A percentile compares a stretch with the other conserved stretches of the same genome.
Conservation (phyloP, 1,140 invertebrate genomes). For the Drosophila nigromelanica region DNA sequence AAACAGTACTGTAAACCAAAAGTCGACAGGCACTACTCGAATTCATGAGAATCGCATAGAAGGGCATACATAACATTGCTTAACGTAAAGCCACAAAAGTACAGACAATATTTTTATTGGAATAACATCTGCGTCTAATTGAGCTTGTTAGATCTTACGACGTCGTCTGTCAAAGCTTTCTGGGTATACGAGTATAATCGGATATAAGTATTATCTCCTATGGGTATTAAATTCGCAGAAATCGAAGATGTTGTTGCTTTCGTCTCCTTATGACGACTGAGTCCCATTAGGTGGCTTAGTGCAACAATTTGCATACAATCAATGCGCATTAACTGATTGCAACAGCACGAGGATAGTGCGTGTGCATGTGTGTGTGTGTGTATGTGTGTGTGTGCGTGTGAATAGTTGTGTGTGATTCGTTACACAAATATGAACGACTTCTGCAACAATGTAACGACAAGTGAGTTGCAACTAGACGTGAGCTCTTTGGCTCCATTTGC, state of each 20-base stretch:
- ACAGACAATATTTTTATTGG: too few species aligned
- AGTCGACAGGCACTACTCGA: too few species aligned
- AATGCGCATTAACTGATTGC: constrained; percentile 10
- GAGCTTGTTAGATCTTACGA: too few species aligned
- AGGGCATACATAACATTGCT: too few species aligned
- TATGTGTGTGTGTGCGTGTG: background rate
- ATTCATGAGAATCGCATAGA: too few species aligned
- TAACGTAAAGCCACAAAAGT: too few species aligned
- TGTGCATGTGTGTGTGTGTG: background rate
- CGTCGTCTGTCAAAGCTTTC: too few species aligned
- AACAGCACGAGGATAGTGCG: background rate
- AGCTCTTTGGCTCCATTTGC: constrained; percentile 13
- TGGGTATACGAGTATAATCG: background rate
- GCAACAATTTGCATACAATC: constrained; percentile 2
- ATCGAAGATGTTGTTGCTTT: background rate
- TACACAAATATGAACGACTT: constrained; percentile 19
- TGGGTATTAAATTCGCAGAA: background rate
- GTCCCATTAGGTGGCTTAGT: background rate
- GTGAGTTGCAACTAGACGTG: background rate
- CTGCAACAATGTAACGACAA: constrained; percentile 11
- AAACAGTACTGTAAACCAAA: too few species aligned
- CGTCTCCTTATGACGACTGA: background rate
- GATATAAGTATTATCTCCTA: too few species aligned
- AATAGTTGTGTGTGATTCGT: constrained; percentile 3
- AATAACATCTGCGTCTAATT: too few species aligned